phyloP scores from a whole-genome alignment of 2,888 invertebrate species.

The Digitonthophagus gazella region DNA sequence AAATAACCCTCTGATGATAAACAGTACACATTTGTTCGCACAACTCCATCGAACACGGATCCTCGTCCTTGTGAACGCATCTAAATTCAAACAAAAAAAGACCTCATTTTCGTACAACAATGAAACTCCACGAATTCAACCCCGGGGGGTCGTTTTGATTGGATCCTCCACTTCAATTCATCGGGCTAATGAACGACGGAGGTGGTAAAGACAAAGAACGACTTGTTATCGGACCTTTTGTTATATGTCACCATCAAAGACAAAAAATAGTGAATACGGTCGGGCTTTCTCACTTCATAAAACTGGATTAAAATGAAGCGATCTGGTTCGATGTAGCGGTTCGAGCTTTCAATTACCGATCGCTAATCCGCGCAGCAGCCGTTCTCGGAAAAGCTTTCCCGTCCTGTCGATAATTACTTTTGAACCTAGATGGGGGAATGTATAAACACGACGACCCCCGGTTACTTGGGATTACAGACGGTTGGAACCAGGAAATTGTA shows the following conservation, averaged over 20 bases:
- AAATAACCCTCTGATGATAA: conserved; percentile 61
- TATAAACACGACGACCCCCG: too few species aligned
- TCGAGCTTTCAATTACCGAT: background rate
- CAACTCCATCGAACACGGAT: conserved; percentile 62
- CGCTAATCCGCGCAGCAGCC: background rate
- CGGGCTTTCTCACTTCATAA: background rate
- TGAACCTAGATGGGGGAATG: background rate
- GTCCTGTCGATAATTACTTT: background rate
- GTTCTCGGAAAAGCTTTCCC: background rate
- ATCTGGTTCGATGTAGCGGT: background rate
- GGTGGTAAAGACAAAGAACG: background rate
- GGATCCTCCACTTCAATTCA: background rate
- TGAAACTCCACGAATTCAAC: background rate
- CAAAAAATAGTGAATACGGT: too few species aligned
- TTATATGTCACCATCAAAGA: too few species aligned
- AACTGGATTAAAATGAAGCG: background rate
- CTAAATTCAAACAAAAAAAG: conserved; percentile 44
- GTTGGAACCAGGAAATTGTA: too few species aligned
- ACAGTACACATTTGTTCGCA: conserved; percentile 68
- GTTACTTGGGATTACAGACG: too few species aligned
- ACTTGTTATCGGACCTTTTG: background rate
- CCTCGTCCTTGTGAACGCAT: conserved; percentile 59
- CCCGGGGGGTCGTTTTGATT: background rate
- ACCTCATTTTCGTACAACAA: background rate
- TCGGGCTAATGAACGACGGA: background rate